Evolutionary conservation across 1,140 invertebrate species (phyloP).

Genomic region (Callitettix versicolor): DNA sequence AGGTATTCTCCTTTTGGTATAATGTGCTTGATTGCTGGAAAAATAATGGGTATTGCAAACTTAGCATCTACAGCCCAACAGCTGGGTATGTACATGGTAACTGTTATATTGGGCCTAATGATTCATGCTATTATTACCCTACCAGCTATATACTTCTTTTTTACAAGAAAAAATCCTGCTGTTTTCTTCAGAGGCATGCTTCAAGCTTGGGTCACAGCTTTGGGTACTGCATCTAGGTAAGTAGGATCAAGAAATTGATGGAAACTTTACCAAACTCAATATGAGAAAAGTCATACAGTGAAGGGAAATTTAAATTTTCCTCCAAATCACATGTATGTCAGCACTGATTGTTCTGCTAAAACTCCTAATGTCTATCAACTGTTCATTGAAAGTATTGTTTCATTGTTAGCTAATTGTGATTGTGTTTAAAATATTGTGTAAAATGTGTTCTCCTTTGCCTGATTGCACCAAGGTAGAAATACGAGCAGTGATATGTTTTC

Average conservation of each 20-base stretch:
- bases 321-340: no score
- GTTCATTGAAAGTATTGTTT: no score
- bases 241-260: background rate
- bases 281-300: no score
- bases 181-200: constrained; percentile 47
- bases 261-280: no score
- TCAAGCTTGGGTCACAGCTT: constrained; percentile 53
- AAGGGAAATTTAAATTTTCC: no score
- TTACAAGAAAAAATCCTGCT: constrained; percentile 52
- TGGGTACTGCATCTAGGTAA: constrained; percentile 58
- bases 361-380: no score
- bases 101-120: constrained; percentile 49
- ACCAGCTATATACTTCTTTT: constrained; percentile 48
- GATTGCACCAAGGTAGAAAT: no score
- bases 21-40: constrained; percentile 53
- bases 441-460: no score
- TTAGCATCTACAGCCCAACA: constrained; percentile 47
- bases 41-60: constrained; percentile 53
- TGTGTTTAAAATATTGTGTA: no score
- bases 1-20: constrained; percentile 63
- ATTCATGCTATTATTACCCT: constrained; percentile 53
- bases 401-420: no score
- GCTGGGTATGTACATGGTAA: constrained; percentile 53
- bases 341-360: no score
- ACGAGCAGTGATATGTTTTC: no score